These are phyloP conservation scores for Etheostoma nigrum DNA, from an alignment of 2,797 vertebrate genomes.

Conservation along the genomic window DNA sequence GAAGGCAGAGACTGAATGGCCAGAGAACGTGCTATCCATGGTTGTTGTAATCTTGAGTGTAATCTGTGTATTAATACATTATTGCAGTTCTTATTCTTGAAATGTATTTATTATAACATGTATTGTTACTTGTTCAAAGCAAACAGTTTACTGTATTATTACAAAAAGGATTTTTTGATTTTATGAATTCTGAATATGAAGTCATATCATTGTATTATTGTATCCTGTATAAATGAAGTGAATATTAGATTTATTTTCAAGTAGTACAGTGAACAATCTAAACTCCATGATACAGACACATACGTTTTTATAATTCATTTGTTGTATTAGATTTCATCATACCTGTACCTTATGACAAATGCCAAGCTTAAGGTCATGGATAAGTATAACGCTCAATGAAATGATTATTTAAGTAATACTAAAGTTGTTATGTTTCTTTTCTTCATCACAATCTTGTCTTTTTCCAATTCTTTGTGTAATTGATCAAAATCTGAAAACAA, in stretches of 20 bases:
- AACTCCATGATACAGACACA: background rate
- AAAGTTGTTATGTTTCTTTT: background rate
- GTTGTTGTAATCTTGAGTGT: background rate
- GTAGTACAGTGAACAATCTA: background rate
- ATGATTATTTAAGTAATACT: background rate
- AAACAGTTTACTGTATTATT: background rate
- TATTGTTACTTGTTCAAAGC: background rate
- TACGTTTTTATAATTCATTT: background rate
- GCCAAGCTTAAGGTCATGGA: background rate
- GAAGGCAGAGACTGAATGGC: background rate
- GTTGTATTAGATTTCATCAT: background rate
- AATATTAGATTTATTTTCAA: background rate
- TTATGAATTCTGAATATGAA: no score
- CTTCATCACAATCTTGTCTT: no score
- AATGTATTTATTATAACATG: slow-evolving; percentile 9
- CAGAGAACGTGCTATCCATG: background rate
- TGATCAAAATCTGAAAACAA: no score
- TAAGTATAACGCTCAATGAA: background rate
- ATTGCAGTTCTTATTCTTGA: background rate
- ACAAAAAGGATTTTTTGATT: background rate
- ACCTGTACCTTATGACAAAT: background rate
- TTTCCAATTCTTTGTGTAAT: no score
- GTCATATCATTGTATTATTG: background rate
- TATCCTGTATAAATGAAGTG: background rate
- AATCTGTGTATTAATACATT: background rate